These are phyloP conservation scores for Pandemis heparana DNA, from an alignment of 2,888 invertebrate species.

Conservation along the genomic window DNA sequence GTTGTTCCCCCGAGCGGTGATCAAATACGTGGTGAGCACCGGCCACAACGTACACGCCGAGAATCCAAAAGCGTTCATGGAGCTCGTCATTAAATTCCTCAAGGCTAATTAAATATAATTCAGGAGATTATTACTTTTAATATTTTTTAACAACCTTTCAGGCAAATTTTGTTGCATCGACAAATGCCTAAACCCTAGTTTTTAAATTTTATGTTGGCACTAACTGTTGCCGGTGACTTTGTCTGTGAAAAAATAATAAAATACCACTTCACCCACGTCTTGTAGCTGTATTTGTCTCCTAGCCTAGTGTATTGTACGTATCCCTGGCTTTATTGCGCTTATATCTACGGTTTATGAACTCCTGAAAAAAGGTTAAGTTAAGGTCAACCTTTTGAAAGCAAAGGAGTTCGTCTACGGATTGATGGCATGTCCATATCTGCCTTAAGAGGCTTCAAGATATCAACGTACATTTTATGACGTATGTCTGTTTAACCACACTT, in stretches of 20 bases:
- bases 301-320: too few species aligned
- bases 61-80: constrained; percentile 73
- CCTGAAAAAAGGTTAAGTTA: too few species aligned
- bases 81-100: constrained; percentile 72
- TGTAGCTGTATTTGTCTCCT: too few species aligned
- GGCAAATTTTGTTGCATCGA: background rate
- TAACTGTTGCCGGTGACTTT: too few species aligned
- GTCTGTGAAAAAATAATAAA: too few species aligned
- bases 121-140: background rate
- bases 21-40: constrained; percentile 64
- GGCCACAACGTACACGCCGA: constrained; percentile 69
- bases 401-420: background rate
- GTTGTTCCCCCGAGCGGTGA: constrained; percentile 68
- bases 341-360: too few species aligned
- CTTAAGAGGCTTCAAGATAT: background rate
- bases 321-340: too few species aligned
- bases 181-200: too few species aligned
- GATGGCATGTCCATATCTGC: background rate
- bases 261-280: too few species aligned
- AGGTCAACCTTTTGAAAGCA: background rate
- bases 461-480: background rate
- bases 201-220: too few species aligned
- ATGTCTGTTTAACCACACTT: background rate
- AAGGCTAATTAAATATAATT: constrained; percentile 47
- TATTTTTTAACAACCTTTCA: background rate